Evolutionary conservation across 1,140 invertebrate species (phyloP).

Genomic region (Drosophila asahinai): DNA sequence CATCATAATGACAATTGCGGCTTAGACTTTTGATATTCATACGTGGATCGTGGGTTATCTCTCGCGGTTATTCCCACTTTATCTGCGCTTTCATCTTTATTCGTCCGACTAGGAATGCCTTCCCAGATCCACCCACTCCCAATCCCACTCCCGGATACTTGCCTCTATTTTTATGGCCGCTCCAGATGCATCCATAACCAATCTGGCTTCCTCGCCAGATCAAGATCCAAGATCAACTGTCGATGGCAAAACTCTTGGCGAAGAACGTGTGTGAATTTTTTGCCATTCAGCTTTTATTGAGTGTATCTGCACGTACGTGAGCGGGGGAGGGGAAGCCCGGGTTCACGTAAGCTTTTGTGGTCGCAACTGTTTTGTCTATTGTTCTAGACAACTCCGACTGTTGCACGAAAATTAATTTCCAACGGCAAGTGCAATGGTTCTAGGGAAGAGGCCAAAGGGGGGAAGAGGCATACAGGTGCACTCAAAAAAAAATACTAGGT

Average conservation of each 20-base stretch:
- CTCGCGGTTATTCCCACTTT: slow-evolving; percentile 7
- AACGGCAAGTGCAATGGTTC: slow-evolving; percentile 73
- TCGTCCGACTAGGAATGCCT: slow-evolving; percentile 4
- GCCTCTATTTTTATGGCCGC: slow-evolving; percentile 15
- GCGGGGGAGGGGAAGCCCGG: slow-evolving; percentile 30
- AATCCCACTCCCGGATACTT: slow-evolving; percentile 1
- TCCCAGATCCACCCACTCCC: background rate
- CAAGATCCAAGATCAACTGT: slow-evolving; percentile 41
- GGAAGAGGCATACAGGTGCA: background rate
- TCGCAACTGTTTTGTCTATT: slow-evolving; percentile 73
- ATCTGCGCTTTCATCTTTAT: slow-evolving; percentile 32
- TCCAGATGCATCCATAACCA: slow-evolving; percentile 40
- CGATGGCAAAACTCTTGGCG: slow-evolving; percentile 25
- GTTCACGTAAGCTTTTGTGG: slow-evolving; percentile 56
- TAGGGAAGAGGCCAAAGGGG: background rate
- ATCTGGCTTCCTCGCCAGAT: slow-evolving; percentile 27
- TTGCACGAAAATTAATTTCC: slow-evolving; percentile 82
- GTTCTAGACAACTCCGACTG: slow-evolving; percentile 73
- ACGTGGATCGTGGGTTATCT: background rate
- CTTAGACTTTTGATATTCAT: slow-evolving; percentile 9
- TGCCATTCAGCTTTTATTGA: slow-evolving; percentile 53
- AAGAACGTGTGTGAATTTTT: slow-evolving; percentile 66
- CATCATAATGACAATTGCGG: slow-evolving; percentile 7
- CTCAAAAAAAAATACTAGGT: too few species aligned
- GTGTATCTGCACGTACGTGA: slow-evolving; percentile 29